phyloP scores from a whole-genome alignment of 2,888 invertebrate species.

The Andrena haemorrhoa region DNA sequence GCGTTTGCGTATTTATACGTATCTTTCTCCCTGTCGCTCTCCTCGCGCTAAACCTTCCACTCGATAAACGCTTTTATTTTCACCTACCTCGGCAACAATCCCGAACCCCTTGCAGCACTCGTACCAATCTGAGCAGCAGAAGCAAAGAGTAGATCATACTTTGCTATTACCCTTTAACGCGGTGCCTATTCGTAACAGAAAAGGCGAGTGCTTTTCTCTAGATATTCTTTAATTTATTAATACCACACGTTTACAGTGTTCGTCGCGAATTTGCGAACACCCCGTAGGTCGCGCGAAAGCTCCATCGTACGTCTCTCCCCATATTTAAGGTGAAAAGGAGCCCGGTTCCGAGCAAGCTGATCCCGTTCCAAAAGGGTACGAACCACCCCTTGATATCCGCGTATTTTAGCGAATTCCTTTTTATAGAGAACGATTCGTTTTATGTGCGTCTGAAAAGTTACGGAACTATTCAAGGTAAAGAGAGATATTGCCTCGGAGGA shows the following conservation, averaged over 20 bases:
- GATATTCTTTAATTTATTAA: neutral
- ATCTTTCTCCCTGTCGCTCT: constrained; percentile 1
- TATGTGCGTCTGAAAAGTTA: constrained; percentile 61
- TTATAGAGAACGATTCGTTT: constrained; percentile 57
- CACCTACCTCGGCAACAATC: neutral
- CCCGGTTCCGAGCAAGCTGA: constrained; percentile 21
- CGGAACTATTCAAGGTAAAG: constrained; percentile 50
- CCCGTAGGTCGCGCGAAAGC: constrained; percentile 11
- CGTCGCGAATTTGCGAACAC: constrained; percentile 2
- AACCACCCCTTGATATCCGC: constrained; percentile 19
- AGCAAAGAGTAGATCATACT: too few relatives aligned
- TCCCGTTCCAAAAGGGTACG: constrained; percentile 32
- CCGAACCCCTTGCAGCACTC: neutral
- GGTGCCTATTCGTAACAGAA: too few relatives aligned
- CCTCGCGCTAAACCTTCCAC: neutral
- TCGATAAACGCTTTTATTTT: neutral
- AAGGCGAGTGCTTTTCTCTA: too few relatives aligned
- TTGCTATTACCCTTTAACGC: too few relatives aligned
- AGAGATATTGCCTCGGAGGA: constrained; percentile 37
- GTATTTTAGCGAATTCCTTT: constrained; percentile 54
- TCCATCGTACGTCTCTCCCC: neutral
- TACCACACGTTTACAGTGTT: neutral
- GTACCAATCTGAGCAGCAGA: too few relatives aligned
- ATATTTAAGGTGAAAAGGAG: constrained; percentile 32
- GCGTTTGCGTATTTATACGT: constrained; percentile 67